A percentile compares a stretch with the other conserved stretches of the same genome.
These are phyloP conservation scores for Amphipoea oculea DNA, from an alignment of 2,888 invertebrate genomes.

Conservation along the genomic window DNA sequence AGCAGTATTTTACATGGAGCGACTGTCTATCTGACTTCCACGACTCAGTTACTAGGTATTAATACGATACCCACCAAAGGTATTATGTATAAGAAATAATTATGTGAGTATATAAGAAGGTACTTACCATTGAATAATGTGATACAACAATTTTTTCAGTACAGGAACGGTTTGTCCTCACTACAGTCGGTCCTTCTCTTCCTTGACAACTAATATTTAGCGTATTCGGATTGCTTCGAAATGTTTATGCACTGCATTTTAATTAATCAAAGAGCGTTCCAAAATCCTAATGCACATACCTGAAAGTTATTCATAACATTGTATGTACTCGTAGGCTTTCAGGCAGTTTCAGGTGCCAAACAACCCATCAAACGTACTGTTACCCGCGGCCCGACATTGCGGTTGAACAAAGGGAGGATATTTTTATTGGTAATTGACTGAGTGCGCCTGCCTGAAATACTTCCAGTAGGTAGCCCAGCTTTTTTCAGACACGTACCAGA, in stretches of 20 bases:
- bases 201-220: not conserved
- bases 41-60: too few species aligned
- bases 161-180: too few species aligned
- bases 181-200: not conserved
- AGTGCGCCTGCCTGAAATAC: conserved; percentile 18
- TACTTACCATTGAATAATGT: too few species aligned
- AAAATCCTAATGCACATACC: not conserved
- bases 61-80: too few species aligned
- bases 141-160: not conserved
- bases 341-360: not conserved
- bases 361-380: not conserved
- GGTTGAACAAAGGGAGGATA: conserved; percentile 2
- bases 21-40: too few species aligned
- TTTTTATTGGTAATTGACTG: conserved; percentile 9
- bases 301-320: not conserved
- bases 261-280: not conserved
- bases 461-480: not conserved
- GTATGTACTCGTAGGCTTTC: not conserved
- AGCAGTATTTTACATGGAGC: too few species aligned
- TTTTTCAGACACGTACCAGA: not conserved
- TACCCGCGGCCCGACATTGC: not conserved
- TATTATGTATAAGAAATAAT: too few species aligned
- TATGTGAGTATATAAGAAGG: too few species aligned
- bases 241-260: not conserved
- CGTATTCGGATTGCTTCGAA: not conserved